A percentile compares a stretch with the other conserved stretches of the same genome.
phyloP scores from a whole-genome alignment of 2,888 invertebrate genomes.

The Thereva unica region DNA sequence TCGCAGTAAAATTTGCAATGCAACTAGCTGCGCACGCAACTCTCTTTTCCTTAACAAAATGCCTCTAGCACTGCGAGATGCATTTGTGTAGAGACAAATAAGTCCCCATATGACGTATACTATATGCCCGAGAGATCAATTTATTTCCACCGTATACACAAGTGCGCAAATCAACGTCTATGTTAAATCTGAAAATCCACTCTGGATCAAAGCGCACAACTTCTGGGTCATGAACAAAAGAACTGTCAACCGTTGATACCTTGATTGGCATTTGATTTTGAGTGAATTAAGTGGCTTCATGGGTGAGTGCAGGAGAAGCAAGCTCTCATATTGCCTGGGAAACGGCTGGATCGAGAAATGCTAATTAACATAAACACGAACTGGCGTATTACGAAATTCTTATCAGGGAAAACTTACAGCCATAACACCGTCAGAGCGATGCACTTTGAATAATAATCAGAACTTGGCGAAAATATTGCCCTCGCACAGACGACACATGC shows the following conservation, averaged over 20 bases:
- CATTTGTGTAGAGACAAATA: too few species aligned
- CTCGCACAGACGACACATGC: constrained; percentile 30
- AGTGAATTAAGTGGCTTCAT: constrained; percentile 27
- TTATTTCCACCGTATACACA: not conserved
- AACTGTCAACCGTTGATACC: constrained; percentile 26
- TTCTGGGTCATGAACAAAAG: constrained; percentile 35
- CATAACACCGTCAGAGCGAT: constrained; percentile 16
- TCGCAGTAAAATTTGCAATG: too few species aligned
- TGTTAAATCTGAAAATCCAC: not conserved
- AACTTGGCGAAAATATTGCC: constrained; percentile 7
- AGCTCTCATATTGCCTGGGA: constrained; percentile 22
- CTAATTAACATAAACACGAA: constrained; percentile 35
- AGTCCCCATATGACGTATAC: too few species aligned
- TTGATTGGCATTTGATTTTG: constrained; percentile 32
- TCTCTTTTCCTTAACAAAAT: too few species aligned
- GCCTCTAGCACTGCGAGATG: too few species aligned
- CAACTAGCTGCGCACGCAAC: too few species aligned
- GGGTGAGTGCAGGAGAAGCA: not conserved
- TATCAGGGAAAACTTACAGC: constrained; percentile 14
- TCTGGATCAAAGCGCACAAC: constrained; percentile 16
- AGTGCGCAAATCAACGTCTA: constrained; percentile 25
- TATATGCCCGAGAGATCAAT: too few species aligned
- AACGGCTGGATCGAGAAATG: constrained; percentile 15
- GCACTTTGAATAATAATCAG: constrained; percentile 22
- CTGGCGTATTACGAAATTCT: constrained; percentile 27